Evolutionary conservation across 2,113 vertebrate species (phyloP).

Genomic region (Glaucidium brasilianum): DNA sequence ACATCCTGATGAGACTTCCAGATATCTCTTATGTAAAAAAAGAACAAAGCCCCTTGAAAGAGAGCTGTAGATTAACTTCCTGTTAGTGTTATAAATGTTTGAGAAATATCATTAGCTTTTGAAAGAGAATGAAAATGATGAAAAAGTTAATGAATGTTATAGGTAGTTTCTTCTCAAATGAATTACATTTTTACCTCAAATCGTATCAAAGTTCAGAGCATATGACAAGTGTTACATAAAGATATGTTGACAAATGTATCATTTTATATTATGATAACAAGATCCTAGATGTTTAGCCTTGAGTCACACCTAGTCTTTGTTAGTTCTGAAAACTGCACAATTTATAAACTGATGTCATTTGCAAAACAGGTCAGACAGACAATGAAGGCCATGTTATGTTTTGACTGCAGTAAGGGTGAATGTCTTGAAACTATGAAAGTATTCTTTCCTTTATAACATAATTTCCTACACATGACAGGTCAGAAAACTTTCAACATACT

Average conservation of each 20-base stretch:
- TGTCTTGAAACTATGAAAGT: neutral
- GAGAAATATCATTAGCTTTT: neutral
- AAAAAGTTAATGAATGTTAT: neutral
- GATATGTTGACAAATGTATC: fast-evolving
- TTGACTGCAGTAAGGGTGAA: neutral
- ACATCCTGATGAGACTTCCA: neutral
- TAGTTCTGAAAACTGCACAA: neutral
- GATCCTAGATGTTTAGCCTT: neutral
- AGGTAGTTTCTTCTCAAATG: neutral
- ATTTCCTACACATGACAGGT: neutral
- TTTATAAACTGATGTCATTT: neutral
- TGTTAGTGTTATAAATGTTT: neutral
- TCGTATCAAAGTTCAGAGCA: neutral
- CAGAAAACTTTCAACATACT: neutral
- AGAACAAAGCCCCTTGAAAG: fast-evolving
- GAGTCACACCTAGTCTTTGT: neutral
- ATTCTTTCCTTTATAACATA: neutral
- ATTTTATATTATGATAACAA: neutral
- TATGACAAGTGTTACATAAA: neutral
- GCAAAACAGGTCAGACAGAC: neutral
- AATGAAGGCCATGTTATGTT: neutral
- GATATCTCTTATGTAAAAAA: neutral
- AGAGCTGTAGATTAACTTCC: neutral
- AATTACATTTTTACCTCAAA: neutral
- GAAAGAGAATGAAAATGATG: neutral